phyloP scores from a whole-genome alignment of 2,888 invertebrate genomes.

The Andricus curvator region DNA sequence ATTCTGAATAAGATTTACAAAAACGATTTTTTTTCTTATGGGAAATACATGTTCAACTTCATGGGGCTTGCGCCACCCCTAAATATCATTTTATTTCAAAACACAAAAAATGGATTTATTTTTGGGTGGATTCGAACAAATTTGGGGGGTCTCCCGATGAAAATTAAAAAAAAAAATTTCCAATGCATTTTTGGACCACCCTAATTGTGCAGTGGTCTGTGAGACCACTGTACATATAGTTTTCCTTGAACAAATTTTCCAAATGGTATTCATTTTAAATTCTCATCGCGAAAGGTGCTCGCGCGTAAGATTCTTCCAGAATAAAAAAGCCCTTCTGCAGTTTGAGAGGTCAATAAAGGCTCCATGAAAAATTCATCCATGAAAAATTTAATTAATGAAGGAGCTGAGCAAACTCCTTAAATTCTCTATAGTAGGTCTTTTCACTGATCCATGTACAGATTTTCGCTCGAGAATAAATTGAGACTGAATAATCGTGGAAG shows the following conservation, averaged over 20 bases:
- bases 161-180: no score
- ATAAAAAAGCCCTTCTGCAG: neutral
- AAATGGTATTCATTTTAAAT: slow-evolving; percentile 3
- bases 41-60: no score
- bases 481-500: neutral
- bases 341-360: slow-evolving; percentile 32
- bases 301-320: slow-evolving; percentile 1
- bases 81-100: no score
- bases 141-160: no score
- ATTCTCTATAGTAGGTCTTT: slow-evolving; percentile 16
- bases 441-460: neutral
- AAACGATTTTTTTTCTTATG: no score
- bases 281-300: neutral
- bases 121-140: no score
- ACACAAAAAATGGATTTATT: no score
- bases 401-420: slow-evolving; percentile 16
- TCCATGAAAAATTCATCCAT: slow-evolving; percentile 39
- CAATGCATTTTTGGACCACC: no score
- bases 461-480: neutral
- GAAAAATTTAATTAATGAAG: slow-evolving; percentile 31
- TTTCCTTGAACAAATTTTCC: neutral
- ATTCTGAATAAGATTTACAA: no score
- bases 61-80: no score
- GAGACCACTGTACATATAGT: neutral
- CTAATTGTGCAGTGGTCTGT: no score